These are phyloP conservation scores for Mareca penelope DNA, from an alignment of 2,797 vertebrate genomes.

Conservation along the genomic window DNA sequence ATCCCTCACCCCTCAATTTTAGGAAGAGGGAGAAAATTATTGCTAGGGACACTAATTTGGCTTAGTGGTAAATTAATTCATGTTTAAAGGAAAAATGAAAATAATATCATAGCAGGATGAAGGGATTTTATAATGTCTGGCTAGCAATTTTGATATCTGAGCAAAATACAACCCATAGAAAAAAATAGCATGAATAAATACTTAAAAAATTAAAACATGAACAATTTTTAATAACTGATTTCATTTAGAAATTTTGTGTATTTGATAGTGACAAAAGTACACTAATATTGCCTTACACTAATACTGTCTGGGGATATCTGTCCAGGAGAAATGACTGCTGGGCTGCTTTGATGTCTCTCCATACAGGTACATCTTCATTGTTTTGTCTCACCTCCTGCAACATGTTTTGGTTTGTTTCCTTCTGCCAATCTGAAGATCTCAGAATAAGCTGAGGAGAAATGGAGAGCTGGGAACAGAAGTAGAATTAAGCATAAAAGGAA, in stretches of 20 bases:
- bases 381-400: neutral
- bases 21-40: neutral
- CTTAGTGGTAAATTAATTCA: neutral
- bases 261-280: neutral
- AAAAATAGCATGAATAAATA: neutral
- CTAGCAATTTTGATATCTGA: neutral
- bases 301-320: neutral
- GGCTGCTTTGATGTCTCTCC: neutral
- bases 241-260: neutral
- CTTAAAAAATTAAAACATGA: neutral
- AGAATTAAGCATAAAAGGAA: neutral
- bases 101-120: neutral
- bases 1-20: neutral
- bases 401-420: neutral
- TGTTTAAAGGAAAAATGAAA: neutral
- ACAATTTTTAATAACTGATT: neutral
- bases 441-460: neutral
- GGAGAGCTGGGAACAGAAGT: neutral
- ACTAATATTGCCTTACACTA: neutral
- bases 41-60: neutral
- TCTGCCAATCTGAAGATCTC: neutral
- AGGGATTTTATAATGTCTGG: neutral
- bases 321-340: neutral
- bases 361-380: neutral
- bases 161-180: neutral